Percentiles rank a stretch among this genome's conserved stretches.
phyloP scores from a whole-genome alignment of 2,888 invertebrate species.

The Odontocerum albicorne region DNA sequence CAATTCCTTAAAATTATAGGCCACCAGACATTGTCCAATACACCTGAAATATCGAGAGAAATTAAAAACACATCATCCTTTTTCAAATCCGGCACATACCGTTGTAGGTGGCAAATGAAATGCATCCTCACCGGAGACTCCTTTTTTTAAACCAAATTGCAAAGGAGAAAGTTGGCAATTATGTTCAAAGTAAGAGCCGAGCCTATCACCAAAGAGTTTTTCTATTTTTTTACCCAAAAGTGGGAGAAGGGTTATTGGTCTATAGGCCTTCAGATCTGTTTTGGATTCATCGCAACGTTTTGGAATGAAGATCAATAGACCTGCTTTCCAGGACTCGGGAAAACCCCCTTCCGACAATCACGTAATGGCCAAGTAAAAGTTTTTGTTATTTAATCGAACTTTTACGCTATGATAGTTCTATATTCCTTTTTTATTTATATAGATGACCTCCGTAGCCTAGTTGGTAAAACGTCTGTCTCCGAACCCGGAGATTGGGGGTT shows the following conservation, averaged over 20 bases:
- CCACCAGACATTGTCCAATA: constrained; percentile 40
- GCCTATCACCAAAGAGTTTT: neutral
- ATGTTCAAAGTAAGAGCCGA: neutral
- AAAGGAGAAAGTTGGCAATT: constrained; percentile 14
- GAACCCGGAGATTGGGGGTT: too few relatives aligned
- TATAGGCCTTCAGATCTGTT: constrained; percentile 34
- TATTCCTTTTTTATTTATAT: too few relatives aligned
- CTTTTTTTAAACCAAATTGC: constrained; percentile 38
- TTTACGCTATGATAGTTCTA: too few relatives aligned
- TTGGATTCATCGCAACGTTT: constrained; percentile 35
- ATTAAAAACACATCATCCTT: constrained; percentile 35
- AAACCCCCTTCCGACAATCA: constrained; percentile 3
- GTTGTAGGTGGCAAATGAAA: too few relatives aligned
- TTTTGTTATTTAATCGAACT: too few relatives aligned
- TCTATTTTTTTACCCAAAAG: constrained; percentile 31
- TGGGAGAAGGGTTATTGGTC: constrained; percentile 36
- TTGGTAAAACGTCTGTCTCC: too few relatives aligned
- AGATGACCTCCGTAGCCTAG: too few relatives aligned
- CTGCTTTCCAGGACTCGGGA: constrained; percentile 4
- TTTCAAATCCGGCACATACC: neutral
- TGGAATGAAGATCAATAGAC: constrained; percentile 22
- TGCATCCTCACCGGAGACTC: constrained; percentile 28
- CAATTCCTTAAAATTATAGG: too few relatives aligned
- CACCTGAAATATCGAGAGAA: constrained; percentile 40
- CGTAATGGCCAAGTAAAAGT: too few relatives aligned